phyloP scores from a whole-genome alignment of 2,113 vertebrate genomes.

The Microcebus murinus region DNA sequence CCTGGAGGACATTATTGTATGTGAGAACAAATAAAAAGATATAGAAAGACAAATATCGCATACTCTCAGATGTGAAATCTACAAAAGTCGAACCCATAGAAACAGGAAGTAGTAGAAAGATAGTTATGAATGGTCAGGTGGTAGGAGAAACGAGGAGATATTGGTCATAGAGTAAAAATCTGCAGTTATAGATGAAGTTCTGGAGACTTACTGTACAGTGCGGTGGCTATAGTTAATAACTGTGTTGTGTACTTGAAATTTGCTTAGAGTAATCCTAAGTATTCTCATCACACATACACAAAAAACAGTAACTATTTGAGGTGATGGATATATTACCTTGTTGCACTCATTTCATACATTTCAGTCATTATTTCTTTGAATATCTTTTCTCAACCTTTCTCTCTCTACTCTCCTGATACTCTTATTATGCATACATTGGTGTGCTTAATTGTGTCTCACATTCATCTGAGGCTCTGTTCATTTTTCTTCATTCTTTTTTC shows the following conservation, averaged over 20 bases:
- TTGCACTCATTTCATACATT: neutral
- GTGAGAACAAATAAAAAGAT: neutral
- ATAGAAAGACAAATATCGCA: neutral
- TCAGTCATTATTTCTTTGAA: too few species aligned
- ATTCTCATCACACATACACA: neutral
- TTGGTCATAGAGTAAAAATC: neutral
- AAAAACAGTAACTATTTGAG: neutral
- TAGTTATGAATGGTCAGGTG: neutral
- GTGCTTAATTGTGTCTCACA: too few species aligned
- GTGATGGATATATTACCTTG: neutral
- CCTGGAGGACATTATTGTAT: neutral
- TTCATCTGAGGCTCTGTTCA: too few species aligned
- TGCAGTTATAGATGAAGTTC: neutral
- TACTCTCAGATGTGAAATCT: neutral
- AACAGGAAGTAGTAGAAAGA: neutral
- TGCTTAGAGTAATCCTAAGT: neutral
- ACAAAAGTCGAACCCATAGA: neutral
- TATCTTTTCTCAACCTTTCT: too few species aligned
- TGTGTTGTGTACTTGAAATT: neutral
- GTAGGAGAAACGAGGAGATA: neutral
- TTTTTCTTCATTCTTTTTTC: too few species aligned
- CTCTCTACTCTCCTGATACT: too few species aligned
- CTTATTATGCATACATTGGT: too few species aligned
- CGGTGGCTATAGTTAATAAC: neutral
- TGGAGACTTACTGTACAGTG: neutral